Evolutionary conservation across 2,113 vertebrate genomes (phyloP), one percentile per base, ranked within the genome.

Genomic region (Hydrochoerus hydrochaeris): DNA sequence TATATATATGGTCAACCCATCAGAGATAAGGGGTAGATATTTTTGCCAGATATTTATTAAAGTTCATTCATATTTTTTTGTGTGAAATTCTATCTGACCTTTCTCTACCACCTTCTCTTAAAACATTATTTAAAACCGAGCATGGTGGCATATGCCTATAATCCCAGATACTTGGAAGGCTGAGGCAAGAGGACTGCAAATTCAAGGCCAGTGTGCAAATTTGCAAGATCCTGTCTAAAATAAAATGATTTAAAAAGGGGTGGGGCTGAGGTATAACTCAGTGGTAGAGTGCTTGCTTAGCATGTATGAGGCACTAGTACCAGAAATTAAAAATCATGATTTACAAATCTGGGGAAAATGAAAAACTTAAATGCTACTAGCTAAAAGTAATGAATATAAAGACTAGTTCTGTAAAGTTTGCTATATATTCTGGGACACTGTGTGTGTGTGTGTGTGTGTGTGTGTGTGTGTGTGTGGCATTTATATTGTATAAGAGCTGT

Each of bases 1-100:
- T 95, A 91, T 85, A 91, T 85, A 91, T 97, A 90, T 91, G 90
- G 57, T 88, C 85, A 96, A 67, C 80, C 97, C 95, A 97, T 97
- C 92, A 97, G 93, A 97, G 97, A 98, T 98, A 97, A 97, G 73
- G 97, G 97, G 97, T 97, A 97, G 97, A 98, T 98, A 95, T 98
- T 98, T 97, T 98, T 97, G 80, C 96, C 78, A 95, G 86, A 77
- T 97, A 84, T 90, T 91, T 90, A 58, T 96, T 96, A 95, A 97
- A 96, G 65, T 93, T 60, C 1, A 0, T 80, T 65, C 52, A 92
- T 97, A 77, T 77, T 90, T 94, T 52, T 92, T 94, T 65, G 90
- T 93, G 67, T 96, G 90, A 97, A 97, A 91, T 95, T 96, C 58
- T 96, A 78, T 58, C 28, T 96, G 77, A 85, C 20, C 32, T 80